These are phyloP conservation scores for Cryptomyrus ogoouensis DNA, from an alignment of 2,113 vertebrate species.

Conservation along the genomic window DNA sequence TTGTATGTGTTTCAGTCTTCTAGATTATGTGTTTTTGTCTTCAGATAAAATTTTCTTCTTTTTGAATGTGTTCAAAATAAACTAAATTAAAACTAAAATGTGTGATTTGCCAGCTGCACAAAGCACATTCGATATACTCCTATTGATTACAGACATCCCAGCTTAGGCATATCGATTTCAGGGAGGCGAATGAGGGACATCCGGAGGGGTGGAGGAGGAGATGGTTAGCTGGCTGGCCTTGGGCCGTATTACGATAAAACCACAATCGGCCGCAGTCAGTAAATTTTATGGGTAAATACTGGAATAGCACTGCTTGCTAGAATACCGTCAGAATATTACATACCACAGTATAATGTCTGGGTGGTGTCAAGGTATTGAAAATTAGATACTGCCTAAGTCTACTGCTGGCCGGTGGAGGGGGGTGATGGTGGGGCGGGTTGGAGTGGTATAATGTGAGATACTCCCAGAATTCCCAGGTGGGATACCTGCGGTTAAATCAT, in stretches of 20 bases:
- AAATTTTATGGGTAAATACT: background rate
- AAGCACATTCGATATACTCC: background rate
- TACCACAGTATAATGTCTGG: background rate
- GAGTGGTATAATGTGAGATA: background rate
- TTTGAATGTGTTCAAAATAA: background rate
- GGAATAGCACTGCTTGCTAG: background rate
- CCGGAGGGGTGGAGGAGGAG: background rate
- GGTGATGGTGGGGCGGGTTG: background rate
- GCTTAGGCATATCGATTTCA: background rate
- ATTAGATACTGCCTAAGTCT: background rate
- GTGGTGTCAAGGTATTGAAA: background rate
- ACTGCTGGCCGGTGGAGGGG: background rate
- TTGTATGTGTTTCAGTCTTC: background rate
- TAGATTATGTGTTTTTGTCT: background rate
- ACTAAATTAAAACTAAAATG: background rate
- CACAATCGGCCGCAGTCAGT: background rate
- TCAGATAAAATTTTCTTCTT: background rate
- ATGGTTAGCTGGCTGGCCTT: background rate
- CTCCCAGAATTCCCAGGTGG: background rate
- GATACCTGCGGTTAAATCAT: background rate
- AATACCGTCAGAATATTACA: background rate
- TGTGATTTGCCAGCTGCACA: background rate
- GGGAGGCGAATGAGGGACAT: background rate
- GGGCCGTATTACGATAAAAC: background rate
- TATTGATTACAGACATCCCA: background rate